Conservation (phyloP, 2,888 invertebrate species). For the Microctonus brassicae region DNA sequence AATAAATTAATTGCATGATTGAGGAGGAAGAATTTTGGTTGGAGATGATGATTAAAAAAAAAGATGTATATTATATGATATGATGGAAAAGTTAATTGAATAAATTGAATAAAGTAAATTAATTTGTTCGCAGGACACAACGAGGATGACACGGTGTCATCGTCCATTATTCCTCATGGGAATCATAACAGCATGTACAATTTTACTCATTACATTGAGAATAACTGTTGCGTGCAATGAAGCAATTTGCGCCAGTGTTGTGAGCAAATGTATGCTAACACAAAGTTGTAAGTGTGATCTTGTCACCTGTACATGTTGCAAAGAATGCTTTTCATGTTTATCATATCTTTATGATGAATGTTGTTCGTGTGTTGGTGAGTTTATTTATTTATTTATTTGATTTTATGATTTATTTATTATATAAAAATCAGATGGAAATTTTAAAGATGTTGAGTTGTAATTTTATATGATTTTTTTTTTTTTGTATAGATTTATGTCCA, state of each 20-base stretch:
- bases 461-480: constrained; percentile 42
- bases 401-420: constrained; percentile 36
- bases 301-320: constrained; percentile 93
- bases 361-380: constrained; percentile 97
- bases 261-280: constrained; percentile 96
- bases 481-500: constrained; percentile 85
- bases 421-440: too few species aligned
- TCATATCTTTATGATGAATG: constrained; percentile 92
- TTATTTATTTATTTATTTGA: background rate
- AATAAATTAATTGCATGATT: constrained; percentile 1
- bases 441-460: too few species aligned
- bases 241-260: constrained; percentile 94
- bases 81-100: background rate
- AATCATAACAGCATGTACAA: constrained; percentile 45
- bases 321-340: constrained; percentile 92
- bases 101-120: constrained; percentile 14
- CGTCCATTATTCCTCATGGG: constrained; percentile 47
- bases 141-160: constrained; percentile 53
- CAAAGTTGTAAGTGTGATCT: constrained; percentile 96
- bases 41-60: background rate
- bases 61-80: background rate
- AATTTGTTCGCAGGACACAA: constrained; percentile 43
- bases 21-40: background rate
- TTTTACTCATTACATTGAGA: constrained; percentile 47
- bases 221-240: constrained; percentile 81